Evolutionary conservation across 2,113 vertebrate species (phyloP).

Genomic region (Crocuta crocuta): DNA sequence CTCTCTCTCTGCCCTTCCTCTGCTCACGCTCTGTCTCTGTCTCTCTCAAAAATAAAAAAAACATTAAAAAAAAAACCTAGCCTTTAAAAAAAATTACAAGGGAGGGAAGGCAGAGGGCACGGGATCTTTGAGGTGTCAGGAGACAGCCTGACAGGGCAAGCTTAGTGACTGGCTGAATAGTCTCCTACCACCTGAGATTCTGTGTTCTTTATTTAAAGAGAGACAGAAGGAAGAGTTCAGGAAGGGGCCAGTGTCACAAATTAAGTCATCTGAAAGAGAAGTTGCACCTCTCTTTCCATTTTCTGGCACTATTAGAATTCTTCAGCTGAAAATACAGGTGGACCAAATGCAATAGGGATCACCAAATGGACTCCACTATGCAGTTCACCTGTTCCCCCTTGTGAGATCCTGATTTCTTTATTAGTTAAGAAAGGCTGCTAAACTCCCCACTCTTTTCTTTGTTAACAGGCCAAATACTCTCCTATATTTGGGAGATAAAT

Average conservation of each 20-base stretch:
- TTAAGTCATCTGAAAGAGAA: not conserved
- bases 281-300: not conserved
- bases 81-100: not conserved
- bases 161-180: not conserved
- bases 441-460: not conserved
- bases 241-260: slow-evolving; percentile 9
- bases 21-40: too few species aligned
- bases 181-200: not conserved
- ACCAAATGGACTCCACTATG: not conserved
- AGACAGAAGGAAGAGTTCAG: slow-evolving; percentile 33
- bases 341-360: not conserved
- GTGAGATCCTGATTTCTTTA: not conserved
- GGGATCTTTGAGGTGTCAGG: not conserved
- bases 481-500: not conserved
- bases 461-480: not conserved
- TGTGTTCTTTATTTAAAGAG: slow-evolving; percentile 37
- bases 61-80: too few species aligned
- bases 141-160: not conserved
- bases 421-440: not conserved
- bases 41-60: too few species aligned
- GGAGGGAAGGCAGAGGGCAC: not conserved
- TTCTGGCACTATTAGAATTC: slow-evolving; percentile 11
- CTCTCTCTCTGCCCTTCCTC: too few species aligned
- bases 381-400: not conserved
- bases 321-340: slow-evolving; percentile 17